These are phyloP conservation scores for Nezara viridula DNA, from an alignment of 2,888 invertebrate species.

Conservation along the genomic window DNA sequence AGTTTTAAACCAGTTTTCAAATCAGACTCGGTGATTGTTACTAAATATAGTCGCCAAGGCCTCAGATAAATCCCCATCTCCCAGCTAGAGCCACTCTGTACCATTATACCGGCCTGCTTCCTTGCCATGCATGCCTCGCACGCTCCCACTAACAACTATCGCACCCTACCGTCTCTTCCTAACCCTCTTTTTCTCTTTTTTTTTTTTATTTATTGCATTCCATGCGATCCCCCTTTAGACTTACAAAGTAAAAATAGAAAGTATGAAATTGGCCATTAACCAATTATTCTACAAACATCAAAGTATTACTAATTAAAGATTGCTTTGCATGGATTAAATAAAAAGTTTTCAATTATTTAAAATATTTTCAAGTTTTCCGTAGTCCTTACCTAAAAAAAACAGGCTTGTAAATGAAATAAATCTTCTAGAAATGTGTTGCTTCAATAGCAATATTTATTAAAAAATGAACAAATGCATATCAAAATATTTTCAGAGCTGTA, in stretches of 20 bases:
- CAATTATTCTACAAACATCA: too few relatives aligned
- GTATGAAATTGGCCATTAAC: background rate
- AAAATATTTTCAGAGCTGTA: too few relatives aligned
- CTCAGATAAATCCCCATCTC: constrained; percentile 54
- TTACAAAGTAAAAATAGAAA: background rate
- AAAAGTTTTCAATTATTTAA: too few relatives aligned
- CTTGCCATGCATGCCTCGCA: constrained; percentile 51
- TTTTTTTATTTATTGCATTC: background rate
- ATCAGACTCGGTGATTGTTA: constrained; percentile 62
- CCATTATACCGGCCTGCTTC: constrained; percentile 20
- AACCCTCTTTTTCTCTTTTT: background rate
- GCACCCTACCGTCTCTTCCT: background rate
- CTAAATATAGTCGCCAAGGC: constrained; percentile 63
- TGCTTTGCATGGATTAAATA: too few relatives aligned
- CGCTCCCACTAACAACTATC: constrained; percentile 8
- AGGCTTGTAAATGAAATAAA: too few relatives aligned
- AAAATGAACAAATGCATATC: too few relatives aligned
- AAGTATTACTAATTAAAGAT: too few relatives aligned
- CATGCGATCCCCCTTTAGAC: background rate
- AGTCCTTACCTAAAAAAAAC: too few relatives aligned
- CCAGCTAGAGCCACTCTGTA: constrained; percentile 19
- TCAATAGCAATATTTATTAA: too few relatives aligned
- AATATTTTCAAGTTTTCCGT: too few relatives aligned
- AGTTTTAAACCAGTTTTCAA: constrained; percentile 64
- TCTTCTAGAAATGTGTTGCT: too few relatives aligned